These are phyloP conservation scores for Rhinoderma darwinii DNA, from an alignment of 2,113 vertebrate species.

Conservation along the genomic window DNA sequence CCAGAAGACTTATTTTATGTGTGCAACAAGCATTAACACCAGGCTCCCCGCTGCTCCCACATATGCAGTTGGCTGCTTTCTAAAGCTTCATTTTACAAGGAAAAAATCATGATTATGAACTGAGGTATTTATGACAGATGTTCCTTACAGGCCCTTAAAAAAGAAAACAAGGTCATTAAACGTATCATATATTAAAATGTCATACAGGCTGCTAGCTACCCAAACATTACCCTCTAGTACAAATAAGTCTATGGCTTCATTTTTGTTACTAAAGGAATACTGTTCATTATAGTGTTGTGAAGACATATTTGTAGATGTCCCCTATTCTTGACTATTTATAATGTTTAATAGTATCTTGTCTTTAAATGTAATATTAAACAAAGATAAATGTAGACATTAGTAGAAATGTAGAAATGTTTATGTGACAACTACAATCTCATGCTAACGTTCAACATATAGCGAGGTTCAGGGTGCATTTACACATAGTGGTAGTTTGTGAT, in stretches of 20 bases:
- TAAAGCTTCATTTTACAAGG: neutral
- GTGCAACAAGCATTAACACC: constrained; percentile 27
- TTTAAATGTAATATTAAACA: neutral
- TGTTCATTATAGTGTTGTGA: neutral
- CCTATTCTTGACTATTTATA: neutral
- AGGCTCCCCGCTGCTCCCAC: constrained; percentile 2
- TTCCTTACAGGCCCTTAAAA: neutral
- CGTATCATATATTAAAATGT: constrained; percentile 27
- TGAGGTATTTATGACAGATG: constrained; percentile 38
- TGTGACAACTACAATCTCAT: neutral
- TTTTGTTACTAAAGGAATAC: neutral
- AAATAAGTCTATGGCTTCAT: neutral
- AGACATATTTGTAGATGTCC: neutral
- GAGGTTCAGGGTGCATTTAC: neutral
- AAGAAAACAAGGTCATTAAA: constrained; percentile 6
- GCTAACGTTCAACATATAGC: neutral
- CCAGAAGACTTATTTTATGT: constrained; percentile 13
- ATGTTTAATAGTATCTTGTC: neutral
- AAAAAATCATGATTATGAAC: neutral
- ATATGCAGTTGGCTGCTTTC: constrained; percentile 18
- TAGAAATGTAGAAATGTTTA: neutral
- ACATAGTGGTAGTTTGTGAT: neutral
- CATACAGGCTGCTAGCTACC: neutral
- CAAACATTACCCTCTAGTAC: neutral
- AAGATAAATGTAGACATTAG: neutral